Evolutionary conservation across 2,113 vertebrate genomes (phyloP), one percentile per base, ranked within the genome.

Genomic region (Dryoscopus gambensis): DNA sequence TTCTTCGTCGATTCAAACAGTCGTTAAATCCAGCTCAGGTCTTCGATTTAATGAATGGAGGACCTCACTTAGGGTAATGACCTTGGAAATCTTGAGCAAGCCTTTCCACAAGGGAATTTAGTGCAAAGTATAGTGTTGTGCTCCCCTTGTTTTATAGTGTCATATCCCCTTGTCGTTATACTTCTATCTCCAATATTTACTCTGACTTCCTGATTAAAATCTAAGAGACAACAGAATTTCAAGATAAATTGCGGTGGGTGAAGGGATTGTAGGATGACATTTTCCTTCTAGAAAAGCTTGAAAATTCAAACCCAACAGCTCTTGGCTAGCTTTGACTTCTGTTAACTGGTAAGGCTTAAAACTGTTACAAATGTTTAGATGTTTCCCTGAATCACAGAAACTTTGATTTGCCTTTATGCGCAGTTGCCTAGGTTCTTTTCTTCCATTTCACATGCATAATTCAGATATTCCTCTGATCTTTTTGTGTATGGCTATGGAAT

Each of bases 21-120:
- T 98, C 99, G 52, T 98, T 99, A 84, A 99, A 99, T 97, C 99
- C 99, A 16, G 99, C 99, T 95, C 99, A 99, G 97, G 99, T 99
- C 95, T 99, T 99, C 89, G 99, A 99, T 98, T 98, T 99, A 97
- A 99, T 99, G 97, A 99, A 99, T 44, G 99, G 99, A 57, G 99
- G 99, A 89, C 99, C 99, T 90, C 99, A 99, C 96, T 98, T 99
- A 88, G 99, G 99, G 99, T 99, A 98, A 98, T 96, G 82, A 65
- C 73, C 60, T 96, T 89, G 94, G 71, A 78, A 94, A 93, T 96
- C 86, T 85, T 87, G 42, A 95, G 89, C 80, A 74, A 89, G 94
- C 57, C 71, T 95, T 64, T 83, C 73, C 47, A 2, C 16, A 74
- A 91, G 75, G 46, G 79, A 81, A 84, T 70, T 37, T 71, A 84